These are phyloP conservation scores for Pseudomyrmex sp. DNA, from an alignment of 1,140 invertebrate species.

Conservation along the genomic window DNA sequence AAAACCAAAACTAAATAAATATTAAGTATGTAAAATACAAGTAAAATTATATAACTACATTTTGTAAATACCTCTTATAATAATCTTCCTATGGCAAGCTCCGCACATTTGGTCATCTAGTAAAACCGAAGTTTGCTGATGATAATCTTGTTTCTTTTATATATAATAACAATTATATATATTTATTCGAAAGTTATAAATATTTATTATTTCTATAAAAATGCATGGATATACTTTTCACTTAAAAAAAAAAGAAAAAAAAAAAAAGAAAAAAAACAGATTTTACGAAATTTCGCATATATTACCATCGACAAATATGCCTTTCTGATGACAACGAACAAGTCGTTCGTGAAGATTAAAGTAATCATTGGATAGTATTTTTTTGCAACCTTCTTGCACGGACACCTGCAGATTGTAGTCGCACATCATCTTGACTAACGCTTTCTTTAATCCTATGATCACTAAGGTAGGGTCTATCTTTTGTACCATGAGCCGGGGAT, in stretches of 20 bases:
- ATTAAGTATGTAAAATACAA: conserved; percentile 34
- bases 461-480: conserved; percentile 93
- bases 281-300: conserved; percentile 1
- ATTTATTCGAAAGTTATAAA: not conserved
- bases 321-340: conserved; percentile 91
- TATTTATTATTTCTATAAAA: not conserved
- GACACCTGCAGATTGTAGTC: conserved; percentile 98
- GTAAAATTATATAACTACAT: conserved; percentile 25
- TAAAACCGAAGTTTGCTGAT: not conserved
- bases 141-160: not conserved
- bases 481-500: conserved; percentile 94
- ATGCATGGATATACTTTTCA: not conserved
- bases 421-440: conserved; percentile 97
- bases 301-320: conserved; percentile 89
- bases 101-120: conserved; percentile 91
- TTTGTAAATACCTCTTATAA: conserved; percentile 87
- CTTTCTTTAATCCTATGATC: conserved; percentile 95
- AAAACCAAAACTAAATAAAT: conserved; percentile 65
- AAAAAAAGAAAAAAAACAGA: no score
- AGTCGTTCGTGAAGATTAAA: conserved; percentile 95
- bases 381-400: conserved; percentile 94
- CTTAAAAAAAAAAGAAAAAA: not conserved
- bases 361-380: conserved; percentile 95
- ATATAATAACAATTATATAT: not conserved
- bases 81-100: conserved; percentile 90